Conservation (phyloP, 2,113 vertebrate genomes). For the Cygnus buccinator region DNA sequence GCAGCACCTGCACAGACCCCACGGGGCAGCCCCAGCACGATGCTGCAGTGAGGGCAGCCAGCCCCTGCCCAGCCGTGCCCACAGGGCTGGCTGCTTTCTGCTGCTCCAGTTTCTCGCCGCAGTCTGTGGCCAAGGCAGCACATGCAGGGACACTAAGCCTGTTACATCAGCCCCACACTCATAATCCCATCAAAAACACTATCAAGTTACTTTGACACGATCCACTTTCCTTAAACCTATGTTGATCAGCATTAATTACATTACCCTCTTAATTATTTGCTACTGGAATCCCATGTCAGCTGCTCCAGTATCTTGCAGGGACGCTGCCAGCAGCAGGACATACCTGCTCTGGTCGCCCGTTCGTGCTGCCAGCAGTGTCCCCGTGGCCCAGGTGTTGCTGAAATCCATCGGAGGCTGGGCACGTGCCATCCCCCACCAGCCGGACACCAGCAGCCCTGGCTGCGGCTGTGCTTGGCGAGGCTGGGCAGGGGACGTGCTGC, state of each 20-base stretch:
- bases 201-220: constrained; percentile 70
- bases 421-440: rapidly evolving
- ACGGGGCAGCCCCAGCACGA: not conserved
- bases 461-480: not conserved
- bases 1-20: not conserved
- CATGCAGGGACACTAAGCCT: constrained; percentile 19
- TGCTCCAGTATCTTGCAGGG: constrained; percentile 19
- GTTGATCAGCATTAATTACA: constrained; percentile 71
- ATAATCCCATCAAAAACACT: constrained; percentile 70
- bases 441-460: not conserved
- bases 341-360: not conserved
- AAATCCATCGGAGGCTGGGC: rapidly evolving
- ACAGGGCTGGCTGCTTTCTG: not conserved
- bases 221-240: constrained; percentile 69
- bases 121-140: not conserved
- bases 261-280: constrained; percentile 72
- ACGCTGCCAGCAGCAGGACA: not conserved
- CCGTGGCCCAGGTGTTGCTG: not conserved
- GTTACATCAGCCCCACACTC: constrained; percentile 50
- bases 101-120: constrained; percentile 4
- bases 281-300: constrained; percentile 45
- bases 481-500: not conserved
- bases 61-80: rapidly evolving
- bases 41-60: rapidly evolving
- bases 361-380: rapidly evolving